A percentile compares a stretch with the other conserved stretches of the same genome.
phyloP scores from a whole-genome alignment of 2,797 vertebrate species.

The Coregonus ussuriensis region DNA sequence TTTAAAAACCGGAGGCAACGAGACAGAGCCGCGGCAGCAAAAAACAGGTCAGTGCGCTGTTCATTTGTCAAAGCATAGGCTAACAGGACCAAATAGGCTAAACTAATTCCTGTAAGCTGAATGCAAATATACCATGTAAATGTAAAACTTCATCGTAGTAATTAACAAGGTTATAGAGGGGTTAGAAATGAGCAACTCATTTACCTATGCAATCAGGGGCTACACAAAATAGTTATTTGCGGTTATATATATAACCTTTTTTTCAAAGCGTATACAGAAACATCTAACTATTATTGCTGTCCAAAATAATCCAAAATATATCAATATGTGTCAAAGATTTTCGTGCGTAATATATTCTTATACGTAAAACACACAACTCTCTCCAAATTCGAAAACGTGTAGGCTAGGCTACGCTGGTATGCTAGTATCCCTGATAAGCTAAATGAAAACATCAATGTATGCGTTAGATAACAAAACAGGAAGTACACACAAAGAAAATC shows the following conservation, averaged over 20 bases:
- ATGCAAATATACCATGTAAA: neutral
- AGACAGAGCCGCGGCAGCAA: slow-evolving; percentile 98
- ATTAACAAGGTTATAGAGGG: neutral
- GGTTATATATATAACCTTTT: too few species aligned
- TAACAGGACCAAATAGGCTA: neutral
- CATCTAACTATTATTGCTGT: neutral
- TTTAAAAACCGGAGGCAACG: slow-evolving; percentile 99
- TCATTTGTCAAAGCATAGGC: neutral
- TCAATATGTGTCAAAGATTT: neutral
- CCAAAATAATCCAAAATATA: neutral
- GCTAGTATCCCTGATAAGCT: neutral
- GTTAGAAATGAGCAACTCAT: slow-evolving; percentile 15
- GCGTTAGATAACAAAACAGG: neutral
- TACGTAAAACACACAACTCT: neutral
- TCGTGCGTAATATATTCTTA: neutral
- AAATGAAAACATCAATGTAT: slow-evolving; percentile 4
- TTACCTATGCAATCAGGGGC: slow-evolving; percentile 35
- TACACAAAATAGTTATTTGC: neutral
- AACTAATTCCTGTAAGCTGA: neutral
- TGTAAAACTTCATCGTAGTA: neutral
- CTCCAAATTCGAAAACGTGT: neutral
- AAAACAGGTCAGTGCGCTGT: slow-evolving; percentile 89
- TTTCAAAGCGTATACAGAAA: too few species aligned
- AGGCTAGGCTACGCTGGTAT: neutral
- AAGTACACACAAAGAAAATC: neutral